Percentiles rank a stretch among this genome's conserved stretches.
Evolutionary conservation across 2,113 vertebrate genomes (phyloP).

Genomic region (Mobula birostris): DNA sequence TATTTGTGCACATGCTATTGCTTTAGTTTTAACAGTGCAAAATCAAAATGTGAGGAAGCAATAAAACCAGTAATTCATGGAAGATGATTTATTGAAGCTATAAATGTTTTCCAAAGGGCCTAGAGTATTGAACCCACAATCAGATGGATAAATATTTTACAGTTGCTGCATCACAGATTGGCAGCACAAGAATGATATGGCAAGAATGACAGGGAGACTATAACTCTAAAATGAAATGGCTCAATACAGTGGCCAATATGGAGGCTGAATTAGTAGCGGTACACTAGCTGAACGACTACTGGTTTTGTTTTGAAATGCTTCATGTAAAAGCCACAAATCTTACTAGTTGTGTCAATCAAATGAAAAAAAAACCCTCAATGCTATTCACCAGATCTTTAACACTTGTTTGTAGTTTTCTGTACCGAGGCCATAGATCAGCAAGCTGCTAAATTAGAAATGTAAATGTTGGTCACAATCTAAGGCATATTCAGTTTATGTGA

Average conservation of each 20-base stretch:
- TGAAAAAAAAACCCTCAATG: not conserved
- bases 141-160: not conserved
- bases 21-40: not conserved
- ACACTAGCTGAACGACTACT: not conserved
- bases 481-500: not conserved
- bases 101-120: not conserved
- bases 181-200: not conserved
- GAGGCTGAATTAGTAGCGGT: not conserved
- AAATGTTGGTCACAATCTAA: not conserved
- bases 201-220: not conserved
- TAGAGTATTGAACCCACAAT: not conserved
- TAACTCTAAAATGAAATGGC: not conserved
- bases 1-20: not conserved
- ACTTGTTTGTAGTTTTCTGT: not conserved
- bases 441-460: not conserved
- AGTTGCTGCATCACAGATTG: not conserved
- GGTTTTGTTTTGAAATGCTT: not conserved
- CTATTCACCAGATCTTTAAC: not conserved
- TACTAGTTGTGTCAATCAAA: not conserved
- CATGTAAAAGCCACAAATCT: not conserved
- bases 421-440: no score
- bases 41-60: not conserved
- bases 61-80: not conserved
- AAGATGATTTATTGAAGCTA: not conserved
- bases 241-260: not conserved